These are phyloP conservation scores for Ophion costatus DNA, from an alignment of 2,888 invertebrate species.

Conservation along the genomic window DNA sequence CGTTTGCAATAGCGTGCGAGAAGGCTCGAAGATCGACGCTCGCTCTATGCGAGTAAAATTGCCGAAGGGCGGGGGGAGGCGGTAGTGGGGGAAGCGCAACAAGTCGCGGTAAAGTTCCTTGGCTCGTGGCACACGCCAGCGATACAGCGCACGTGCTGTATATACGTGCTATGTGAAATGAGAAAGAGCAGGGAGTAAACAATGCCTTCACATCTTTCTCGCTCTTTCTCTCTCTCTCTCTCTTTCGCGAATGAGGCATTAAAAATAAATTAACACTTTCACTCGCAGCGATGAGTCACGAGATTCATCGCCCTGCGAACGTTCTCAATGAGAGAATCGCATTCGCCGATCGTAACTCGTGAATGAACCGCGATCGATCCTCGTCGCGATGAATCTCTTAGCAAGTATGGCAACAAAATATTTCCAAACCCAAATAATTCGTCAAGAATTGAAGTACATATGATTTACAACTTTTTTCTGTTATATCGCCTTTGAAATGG, in stretches of 20 bases:
- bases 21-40: conserved; percentile 11
- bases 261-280: conserved; percentile 55
- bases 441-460: too few species aligned
- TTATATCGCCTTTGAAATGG: too few species aligned
- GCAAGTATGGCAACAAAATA: background rate
- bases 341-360: background rate
- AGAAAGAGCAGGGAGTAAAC: conserved; percentile 38
- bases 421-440: too few species aligned
- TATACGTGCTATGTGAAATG: conserved; percentile 4
- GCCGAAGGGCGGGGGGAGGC: background rate
- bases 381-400: background rate
- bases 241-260: conserved; percentile 34
- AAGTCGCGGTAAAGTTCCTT: conserved; percentile 3
- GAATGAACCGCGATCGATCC: background rate
- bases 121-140: conserved; percentile 13
- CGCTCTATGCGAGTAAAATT: background rate
- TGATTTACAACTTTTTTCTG: too few species aligned
- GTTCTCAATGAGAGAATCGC: background rate
- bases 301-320: conserved; percentile 12
- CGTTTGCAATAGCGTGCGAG: background rate
- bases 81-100: background rate
- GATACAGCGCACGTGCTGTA: background rate
- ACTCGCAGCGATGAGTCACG: conserved; percentile 36
- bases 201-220: conserved; percentile 19
- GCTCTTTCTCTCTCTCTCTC: background rate